phyloP scores from a whole-genome alignment of 1,140 invertebrate genomes.

The Bombus soroeensis region DNA sequence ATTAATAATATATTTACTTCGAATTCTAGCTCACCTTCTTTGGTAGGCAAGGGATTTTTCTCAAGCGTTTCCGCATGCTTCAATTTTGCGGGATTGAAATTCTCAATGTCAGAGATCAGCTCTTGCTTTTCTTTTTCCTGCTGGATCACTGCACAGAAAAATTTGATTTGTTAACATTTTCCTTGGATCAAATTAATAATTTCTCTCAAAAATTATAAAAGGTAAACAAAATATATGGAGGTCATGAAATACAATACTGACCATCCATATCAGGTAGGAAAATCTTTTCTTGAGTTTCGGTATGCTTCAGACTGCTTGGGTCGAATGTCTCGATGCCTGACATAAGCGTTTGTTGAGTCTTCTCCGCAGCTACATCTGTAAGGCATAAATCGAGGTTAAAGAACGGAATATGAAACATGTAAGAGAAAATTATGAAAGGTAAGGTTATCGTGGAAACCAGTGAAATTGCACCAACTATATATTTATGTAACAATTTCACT shows the following conservation, averaged over 20 bases:
- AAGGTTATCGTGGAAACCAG: neutral
- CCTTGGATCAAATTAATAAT: neutral
- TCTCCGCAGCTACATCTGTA: slow-evolving; percentile 93
- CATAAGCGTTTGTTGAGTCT: slow-evolving; percentile 92
- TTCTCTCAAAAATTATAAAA: neutral
- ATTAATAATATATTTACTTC: neutral
- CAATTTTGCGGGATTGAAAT: slow-evolving; percentile 92
- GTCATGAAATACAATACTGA: slow-evolving; percentile 75
- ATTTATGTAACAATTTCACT: neutral
- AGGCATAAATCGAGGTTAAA: slow-evolving; percentile 40
- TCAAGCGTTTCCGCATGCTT: slow-evolving; percentile 95
- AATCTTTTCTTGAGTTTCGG: slow-evolving; percentile 96
- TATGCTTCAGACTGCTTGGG: slow-evolving; percentile 92
- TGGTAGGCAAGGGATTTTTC: slow-evolving; percentile 94
- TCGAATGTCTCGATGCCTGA: slow-evolving; percentile 94
- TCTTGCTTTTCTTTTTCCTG: slow-evolving; percentile 94
- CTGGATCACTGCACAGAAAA: slow-evolving; percentile 87
- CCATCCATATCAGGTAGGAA: slow-evolving; percentile 97
- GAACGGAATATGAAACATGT: neutral
- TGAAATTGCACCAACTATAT: neutral
- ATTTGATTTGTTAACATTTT: neutral
- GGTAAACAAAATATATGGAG: neutral
- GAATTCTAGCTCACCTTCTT: slow-evolving; percentile 78
- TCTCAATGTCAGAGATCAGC: slow-evolving; percentile 93
- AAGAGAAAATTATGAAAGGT: neutral